Percentiles rank a stretch among this genome's conserved stretches.
Evolutionary conservation across 2,113 vertebrate genomes (phyloP).

Genomic region (Erinaceus europaeus): DNA sequence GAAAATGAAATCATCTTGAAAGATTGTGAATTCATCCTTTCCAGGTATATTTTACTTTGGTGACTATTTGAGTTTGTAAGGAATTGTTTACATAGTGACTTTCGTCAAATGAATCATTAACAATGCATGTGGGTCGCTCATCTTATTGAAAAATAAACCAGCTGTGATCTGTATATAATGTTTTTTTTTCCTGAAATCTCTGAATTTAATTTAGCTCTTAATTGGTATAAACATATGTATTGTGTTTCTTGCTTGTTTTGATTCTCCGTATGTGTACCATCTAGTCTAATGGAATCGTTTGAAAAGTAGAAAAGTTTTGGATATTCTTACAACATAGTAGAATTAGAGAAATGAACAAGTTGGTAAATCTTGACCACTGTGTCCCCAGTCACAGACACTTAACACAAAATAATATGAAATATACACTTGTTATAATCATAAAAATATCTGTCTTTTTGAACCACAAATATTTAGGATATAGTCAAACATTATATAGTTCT

Average conservation of each 20-base stretch:
- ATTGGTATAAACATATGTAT: background rate
- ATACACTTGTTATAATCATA: background rate
- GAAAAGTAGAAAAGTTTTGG: no score
- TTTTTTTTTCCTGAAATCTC: background rate
- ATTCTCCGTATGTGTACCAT: background rate
- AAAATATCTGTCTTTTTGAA: background rate
- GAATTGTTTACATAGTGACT: background rate
- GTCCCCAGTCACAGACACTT: background rate
- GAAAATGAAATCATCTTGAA: background rate
- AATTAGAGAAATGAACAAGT: background rate
- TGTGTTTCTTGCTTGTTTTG: background rate
- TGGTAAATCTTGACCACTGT: background rate
- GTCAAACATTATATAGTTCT: background rate
- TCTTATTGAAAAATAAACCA: background rate
- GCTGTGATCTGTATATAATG: background rate
- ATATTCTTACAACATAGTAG: no score
- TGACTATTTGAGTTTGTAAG: background rate
- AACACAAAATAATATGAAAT: background rate
- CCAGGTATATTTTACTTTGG: background rate
- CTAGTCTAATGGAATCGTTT: background rate
- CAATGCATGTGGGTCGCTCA: background rate
- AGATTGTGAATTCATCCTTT: slow-evolving; percentile 12
- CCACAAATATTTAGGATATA: background rate
- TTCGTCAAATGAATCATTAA: background rate
- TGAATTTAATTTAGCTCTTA: slow-evolving; percentile 9